Evolutionary conservation across 2,113 vertebrate species (phyloP), one percentile per base, ranked within the genome.

Genomic region (Tachysurus vachellii): DNA sequence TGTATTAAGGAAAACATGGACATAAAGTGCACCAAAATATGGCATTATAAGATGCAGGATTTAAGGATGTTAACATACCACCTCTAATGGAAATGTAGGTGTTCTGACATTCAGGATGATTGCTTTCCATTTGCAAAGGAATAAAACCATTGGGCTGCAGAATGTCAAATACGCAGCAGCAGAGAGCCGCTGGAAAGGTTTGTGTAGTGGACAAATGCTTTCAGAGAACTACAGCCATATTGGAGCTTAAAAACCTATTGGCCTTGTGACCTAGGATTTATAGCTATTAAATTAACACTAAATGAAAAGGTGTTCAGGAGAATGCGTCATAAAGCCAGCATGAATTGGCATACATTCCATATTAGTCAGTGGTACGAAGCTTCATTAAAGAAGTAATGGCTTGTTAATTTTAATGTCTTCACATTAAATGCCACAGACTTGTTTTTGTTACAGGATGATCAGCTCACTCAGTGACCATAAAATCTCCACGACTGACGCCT

Each of bases 331-430:
- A 77, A 19, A 31, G 26, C 75, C 28, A 8, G 50, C 44, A 68
- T 64, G 50, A 77, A 79, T 59, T 61, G 50, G 56, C 71, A 53
- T 36, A 62, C 21, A 44, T 13, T 86, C 54, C 42, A 53, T 79
- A 86, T 89, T 80, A 73, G 50, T 82, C 36, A 82, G 23, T 21
- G 21, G 64, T 54, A 81, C 31, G 50, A 10, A 76, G 59, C 70
- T 16, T 57, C 36, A 87, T 57, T 19, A 36, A 23, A 23, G 21
- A 61, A 54, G 23, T 31, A 2, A 76, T 64, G 31, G 82, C 81
- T 82, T 87, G 84, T 70, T 14, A 61, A 73, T 47, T 85, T 86
- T 81, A 87, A 87, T 81, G 56, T 19, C 53, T 75, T 87, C 59
- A 61, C 56, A 80, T 87, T 42, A 47, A 64, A 64, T 36, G n/a